A percentile compares a stretch with the other conserved stretches of the same genome.
These are phyloP conservation scores for Andricus quercusramuli DNA, from an alignment of 2,888 invertebrate genomes.

Conservation along the genomic window DNA sequence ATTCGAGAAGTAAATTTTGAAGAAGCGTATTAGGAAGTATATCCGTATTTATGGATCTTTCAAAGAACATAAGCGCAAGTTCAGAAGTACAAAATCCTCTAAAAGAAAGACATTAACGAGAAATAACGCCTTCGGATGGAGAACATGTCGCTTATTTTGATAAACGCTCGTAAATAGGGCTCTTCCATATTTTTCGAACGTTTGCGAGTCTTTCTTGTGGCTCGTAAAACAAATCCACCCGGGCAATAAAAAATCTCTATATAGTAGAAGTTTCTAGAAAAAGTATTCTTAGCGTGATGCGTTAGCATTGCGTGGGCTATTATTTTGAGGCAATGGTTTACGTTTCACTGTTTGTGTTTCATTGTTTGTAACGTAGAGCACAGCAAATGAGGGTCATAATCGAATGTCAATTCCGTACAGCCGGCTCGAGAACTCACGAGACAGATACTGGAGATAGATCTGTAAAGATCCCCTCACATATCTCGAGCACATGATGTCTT, in stretches of 20 bases:
- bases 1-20: no score
- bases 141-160: not conserved
- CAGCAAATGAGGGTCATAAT: conserved; percentile 18
- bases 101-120: conserved; percentile 1
- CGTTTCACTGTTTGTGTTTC: conserved; percentile 15
- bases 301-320: not conserved
- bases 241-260: not conserved
- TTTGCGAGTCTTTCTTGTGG: not conserved
- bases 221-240: conserved; percentile 2
- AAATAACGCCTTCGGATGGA: not conserved
- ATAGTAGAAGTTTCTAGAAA: not conserved
- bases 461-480: not conserved
- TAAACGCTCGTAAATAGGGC: not conserved
- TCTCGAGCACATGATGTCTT: conserved; percentile 6
- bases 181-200: not conserved
- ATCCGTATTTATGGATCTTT: no score
- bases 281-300: not conserved
- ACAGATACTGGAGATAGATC: not conserved
- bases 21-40: no score
- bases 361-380: conserved; percentile 24
- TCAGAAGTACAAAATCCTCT: not conserved
- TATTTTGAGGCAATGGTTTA: not conserved
- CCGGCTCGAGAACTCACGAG: not conserved
- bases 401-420: conserved; percentile 28
- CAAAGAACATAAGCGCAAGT: not conserved